phyloP scores from a whole-genome alignment of 2,113 vertebrate genomes.

The Typhlomys cinereus region DNA sequence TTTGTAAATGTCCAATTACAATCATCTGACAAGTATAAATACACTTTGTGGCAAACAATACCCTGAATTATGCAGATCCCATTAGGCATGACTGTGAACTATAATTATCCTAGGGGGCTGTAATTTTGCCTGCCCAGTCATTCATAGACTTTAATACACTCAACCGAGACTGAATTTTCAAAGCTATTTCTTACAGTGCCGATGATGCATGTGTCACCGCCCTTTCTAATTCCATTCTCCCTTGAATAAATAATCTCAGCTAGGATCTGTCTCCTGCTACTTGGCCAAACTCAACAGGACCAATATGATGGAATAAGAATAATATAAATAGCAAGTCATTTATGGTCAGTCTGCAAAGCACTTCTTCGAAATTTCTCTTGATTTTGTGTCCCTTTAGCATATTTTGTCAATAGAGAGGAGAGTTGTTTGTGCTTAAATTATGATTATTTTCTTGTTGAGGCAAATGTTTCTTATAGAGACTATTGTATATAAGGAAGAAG shows the following conservation, averaged over 20 bases:
- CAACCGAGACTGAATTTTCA: slow-evolving; percentile 71
- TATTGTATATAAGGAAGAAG: not conserved
- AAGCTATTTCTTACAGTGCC: slow-evolving; percentile 35
- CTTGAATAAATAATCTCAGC: slow-evolving; percentile 71
- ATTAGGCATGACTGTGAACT: slow-evolving; percentile 79
- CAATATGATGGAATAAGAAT: slow-evolving; percentile 5
- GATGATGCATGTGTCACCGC: slow-evolving; percentile 54
- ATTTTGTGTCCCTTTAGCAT: not conserved
- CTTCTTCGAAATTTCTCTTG: not conserved
- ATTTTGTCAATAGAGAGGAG: not conserved
- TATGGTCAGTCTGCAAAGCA: not conserved
- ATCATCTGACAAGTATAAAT: slow-evolving; percentile 81
- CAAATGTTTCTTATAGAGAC: not conserved
- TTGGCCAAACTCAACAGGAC: slow-evolving; percentile 28
- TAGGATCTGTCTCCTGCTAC: slow-evolving; percentile 40
- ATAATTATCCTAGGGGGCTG: slow-evolving; percentile 79
- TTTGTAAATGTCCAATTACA: slow-evolving; percentile 80
- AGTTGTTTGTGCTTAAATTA: not conserved
- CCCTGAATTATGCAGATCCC: slow-evolving; percentile 79
- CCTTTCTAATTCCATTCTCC: slow-evolving; percentile 70
- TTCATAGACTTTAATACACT: slow-evolving; percentile 78
- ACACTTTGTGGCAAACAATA: slow-evolving; percentile 78
- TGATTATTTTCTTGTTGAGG: slow-evolving; percentile 1
- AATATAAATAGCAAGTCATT: slow-evolving; percentile 27
- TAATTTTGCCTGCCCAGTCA: slow-evolving; percentile 80